Percentiles rank a stretch among this genome's conserved stretches.
These are phyloP conservation scores for Genyomyrus donnyi DNA, from an alignment of 2,113 vertebrate genomes.

Conservation along the genomic window DNA sequence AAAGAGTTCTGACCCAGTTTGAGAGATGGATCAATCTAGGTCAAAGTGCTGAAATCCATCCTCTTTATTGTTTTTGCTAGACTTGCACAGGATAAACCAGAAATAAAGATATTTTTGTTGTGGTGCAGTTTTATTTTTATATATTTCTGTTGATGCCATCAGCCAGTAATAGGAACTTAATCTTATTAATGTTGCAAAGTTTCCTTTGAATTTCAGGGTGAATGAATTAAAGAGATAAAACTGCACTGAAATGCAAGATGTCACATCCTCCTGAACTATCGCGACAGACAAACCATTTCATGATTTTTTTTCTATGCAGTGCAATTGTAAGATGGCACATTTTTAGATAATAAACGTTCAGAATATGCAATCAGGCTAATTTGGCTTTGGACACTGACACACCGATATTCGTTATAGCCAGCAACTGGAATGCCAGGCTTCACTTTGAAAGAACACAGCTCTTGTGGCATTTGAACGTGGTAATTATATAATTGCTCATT, in stretches of 20 bases:
- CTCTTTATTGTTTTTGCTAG: background rate
- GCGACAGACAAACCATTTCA: conserved; percentile 17
- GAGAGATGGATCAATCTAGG: conserved; percentile 31
- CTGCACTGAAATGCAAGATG: background rate
- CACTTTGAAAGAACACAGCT: conserved; percentile 40
- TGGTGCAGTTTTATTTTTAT: background rate
- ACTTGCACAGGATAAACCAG: background rate
- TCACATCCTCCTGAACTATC: background rate
- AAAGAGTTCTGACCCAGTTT: conserved; percentile 51
- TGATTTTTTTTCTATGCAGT: conserved; percentile 32
- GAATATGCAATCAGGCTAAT: conserved; percentile 12
- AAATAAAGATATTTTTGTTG: background rate
- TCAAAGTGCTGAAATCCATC: background rate
- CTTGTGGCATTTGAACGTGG: conserved; percentile 46
- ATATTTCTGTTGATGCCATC: background rate
- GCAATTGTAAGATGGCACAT: conserved; percentile 41
- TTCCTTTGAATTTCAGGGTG: background rate
- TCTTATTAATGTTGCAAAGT: background rate
- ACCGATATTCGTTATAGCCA: background rate
- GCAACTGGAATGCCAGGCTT: conserved; percentile 52
- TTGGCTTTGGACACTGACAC: background rate
- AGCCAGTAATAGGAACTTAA: background rate
- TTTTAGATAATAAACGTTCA: conserved; percentile 5
- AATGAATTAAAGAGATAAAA: background rate
- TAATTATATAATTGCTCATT: conserved; percentile 55